These are phyloP conservation scores for Melierax canorus DNA, from an alignment of 2,113 vertebrate genomes.

Conservation along the genomic window DNA sequence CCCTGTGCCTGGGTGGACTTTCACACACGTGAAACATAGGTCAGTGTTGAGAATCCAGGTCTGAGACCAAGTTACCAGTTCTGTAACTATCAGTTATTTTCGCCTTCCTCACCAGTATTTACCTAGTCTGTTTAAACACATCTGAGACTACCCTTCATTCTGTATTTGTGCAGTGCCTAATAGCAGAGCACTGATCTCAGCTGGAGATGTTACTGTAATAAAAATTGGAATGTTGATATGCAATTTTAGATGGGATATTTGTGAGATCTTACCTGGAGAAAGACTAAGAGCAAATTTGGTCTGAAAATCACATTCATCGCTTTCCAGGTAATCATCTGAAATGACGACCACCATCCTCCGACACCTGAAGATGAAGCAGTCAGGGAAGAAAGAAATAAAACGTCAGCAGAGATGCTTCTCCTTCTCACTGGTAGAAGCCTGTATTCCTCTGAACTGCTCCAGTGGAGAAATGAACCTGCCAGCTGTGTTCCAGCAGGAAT, in stretches of 20 bases:
- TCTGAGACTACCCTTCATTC: not conserved
- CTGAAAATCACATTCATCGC: constrained; percentile 95
- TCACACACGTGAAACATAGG: accelerated
- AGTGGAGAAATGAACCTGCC: not conserved
- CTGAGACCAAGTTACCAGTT: not conserved
- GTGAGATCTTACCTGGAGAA: constrained; percentile 81
- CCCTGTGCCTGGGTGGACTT: not conserved
- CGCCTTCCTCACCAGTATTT: not conserved
- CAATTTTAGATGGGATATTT: not conserved
- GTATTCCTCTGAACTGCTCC: not conserved
- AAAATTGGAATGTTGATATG: not conserved
- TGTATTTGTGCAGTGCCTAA: not conserved
- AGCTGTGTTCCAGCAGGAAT: not conserved
- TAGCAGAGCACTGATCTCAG: not conserved
- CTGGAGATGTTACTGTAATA: not conserved
- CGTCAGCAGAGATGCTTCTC: not conserved
- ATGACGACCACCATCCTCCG: constrained; percentile 93
- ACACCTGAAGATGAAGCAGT: constrained; percentile 73
- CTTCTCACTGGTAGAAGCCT: not conserved
- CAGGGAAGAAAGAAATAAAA: not conserved
- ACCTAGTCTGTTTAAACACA: not conserved
- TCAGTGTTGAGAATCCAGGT: not conserved
- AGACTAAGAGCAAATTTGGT: constrained; percentile 98
- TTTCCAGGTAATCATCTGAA: constrained; percentile 94
- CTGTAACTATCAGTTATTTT: not conserved